phyloP scores from a whole-genome alignment of 1,140 invertebrate species.

The Phymastichus coffea region DNA sequence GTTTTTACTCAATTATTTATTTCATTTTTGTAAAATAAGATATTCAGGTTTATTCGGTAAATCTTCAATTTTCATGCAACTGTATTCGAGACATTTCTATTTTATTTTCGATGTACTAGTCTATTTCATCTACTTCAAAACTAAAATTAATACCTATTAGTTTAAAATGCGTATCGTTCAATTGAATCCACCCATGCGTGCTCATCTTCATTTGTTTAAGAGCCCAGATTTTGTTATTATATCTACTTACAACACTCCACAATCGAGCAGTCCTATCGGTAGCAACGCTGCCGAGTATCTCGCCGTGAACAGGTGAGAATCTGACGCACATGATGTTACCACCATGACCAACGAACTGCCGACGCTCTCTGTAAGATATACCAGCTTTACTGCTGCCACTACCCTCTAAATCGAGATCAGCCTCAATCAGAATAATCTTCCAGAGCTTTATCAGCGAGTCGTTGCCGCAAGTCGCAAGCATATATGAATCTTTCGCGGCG shows the following conservation, averaged over 20 bases:
- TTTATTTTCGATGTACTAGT: too few relatives aligned
- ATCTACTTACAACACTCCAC: constrained; percentile 67
- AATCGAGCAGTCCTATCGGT: constrained; percentile 65
- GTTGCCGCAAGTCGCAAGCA: constrained; percentile 71
- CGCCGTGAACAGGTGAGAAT: constrained; percentile 59
- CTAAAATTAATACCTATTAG: too few relatives aligned
- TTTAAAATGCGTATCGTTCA: too few relatives aligned
- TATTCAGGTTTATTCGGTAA: too few relatives aligned
- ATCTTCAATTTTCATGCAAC: too few relatives aligned
- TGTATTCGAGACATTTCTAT: too few relatives aligned
- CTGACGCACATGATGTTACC: constrained; percentile 62
- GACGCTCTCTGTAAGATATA: constrained; percentile 32
- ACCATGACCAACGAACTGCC: constrained; percentile 57
- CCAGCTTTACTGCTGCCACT: not conserved
- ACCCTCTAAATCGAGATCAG: not conserved
- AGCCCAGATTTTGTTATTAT: too few relatives aligned
- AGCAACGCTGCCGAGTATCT: constrained; percentile 62
- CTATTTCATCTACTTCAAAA: too few relatives aligned
- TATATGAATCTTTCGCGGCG: constrained; percentile 49
- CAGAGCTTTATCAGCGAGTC: constrained; percentile 73
- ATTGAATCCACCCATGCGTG: too few relatives aligned
- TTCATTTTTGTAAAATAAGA: too few relatives aligned
- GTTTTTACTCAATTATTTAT: too few relatives aligned
- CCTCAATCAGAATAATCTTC: constrained; percentile 57
- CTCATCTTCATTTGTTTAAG: too few relatives aligned